A percentile compares a stretch with the other conserved stretches of the same genome.
Evolutionary conservation across 23 tunicate genomes (phyloP).

Genomic region (Halocynthia roretzi): DNA sequence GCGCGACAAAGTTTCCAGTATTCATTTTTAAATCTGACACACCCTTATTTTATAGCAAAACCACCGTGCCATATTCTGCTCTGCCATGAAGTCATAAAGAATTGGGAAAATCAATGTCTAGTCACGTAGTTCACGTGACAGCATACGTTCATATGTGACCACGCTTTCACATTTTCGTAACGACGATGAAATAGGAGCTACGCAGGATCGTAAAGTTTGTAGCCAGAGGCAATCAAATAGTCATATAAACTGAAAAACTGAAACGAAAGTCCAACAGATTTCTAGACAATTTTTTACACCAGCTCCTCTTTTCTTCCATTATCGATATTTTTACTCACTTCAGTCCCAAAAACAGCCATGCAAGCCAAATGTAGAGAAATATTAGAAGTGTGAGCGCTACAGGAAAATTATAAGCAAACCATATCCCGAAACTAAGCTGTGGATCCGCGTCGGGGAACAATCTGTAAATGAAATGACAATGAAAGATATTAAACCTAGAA

Average conservation of each 20-base stretch:
- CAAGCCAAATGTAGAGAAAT: slow-evolving; percentile 43
- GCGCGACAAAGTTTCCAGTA: too few species aligned
- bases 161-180: too few species aligned
- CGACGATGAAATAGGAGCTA: too few species aligned
- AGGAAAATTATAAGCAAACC: slow-evolving; percentile 64
- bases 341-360: slow-evolving; percentile 28
- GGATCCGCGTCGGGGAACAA: slow-evolving; percentile 46
- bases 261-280: too few species aligned
- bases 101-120: too few species aligned
- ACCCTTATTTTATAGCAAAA: too few species aligned
- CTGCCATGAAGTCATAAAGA: too few species aligned
- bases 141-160: too few species aligned
- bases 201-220: neutral
- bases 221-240: neutral
- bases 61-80: too few species aligned
- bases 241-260: neutral
- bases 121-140: too few species aligned
- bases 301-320: neutral
- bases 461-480: slow-evolving; percentile 18
- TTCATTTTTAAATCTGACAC: too few species aligned
- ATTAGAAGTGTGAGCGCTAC: slow-evolving; percentile 17
- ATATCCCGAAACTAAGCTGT: slow-evolving; percentile 34
- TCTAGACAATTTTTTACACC: neutral
- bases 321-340: slow-evolving; percentile 5
- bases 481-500: too few species aligned